A percentile compares a stretch with the other conserved stretches of the same genome.
phyloP scores from a whole-genome alignment of 2,797 vertebrate genomes.

The Gallinago solitaria region DNA sequence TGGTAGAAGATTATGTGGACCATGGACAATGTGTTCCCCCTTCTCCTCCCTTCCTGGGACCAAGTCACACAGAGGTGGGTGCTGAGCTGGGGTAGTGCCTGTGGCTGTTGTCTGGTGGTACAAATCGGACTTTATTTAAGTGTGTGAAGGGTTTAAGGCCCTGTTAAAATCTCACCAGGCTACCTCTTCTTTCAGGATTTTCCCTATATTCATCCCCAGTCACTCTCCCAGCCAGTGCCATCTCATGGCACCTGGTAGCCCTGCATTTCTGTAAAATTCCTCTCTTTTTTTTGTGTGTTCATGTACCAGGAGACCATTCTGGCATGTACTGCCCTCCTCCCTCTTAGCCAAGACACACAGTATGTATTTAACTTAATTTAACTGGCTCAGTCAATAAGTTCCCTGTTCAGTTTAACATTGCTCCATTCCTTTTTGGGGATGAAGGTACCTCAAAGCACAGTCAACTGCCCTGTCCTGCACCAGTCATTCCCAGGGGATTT shows the following conservation, averaged over 20 bases:
- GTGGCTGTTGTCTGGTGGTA: background rate
- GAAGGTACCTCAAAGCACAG: background rate
- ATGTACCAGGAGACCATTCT: background rate
- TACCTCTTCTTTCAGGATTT: background rate
- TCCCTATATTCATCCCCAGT: background rate
- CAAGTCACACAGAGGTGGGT: rapidly evolving
- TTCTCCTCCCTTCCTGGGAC: background rate
- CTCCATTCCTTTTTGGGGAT: background rate
- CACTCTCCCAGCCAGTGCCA: background rate
- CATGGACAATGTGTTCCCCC: background rate
- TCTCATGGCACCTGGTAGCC: background rate
- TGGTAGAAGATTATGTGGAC: background rate
- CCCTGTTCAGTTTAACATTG: background rate
- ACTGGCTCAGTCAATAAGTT: background rate
- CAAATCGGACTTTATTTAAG: background rate
- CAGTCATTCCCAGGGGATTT: background rate
- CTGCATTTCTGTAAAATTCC: background rate
- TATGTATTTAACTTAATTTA: background rate
- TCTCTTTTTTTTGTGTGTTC: background rate
- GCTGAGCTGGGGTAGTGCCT: background rate
- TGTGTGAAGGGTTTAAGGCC: background rate
- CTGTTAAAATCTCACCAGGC: background rate
- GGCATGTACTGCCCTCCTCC: background rate
- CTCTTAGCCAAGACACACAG: background rate
- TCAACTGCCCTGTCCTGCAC: background rate